Base-by-base conservation (phyloP, 2,888 invertebrate genomes). In the Dynastes hyllus region DNA sequence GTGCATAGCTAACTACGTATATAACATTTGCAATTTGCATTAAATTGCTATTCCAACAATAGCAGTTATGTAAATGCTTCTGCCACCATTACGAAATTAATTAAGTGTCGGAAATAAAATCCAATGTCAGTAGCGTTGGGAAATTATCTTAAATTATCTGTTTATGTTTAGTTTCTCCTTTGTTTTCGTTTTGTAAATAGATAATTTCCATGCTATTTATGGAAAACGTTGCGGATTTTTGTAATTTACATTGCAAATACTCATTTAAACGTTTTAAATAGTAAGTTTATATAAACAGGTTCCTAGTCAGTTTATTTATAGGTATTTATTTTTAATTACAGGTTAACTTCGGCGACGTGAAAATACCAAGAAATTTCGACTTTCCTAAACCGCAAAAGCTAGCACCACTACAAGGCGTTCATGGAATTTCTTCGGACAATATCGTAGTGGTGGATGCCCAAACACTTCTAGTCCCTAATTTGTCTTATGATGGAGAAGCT, bases 401-500 rank as follows among this genome's bases (percentile, higher is more conserved):
- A 83, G 93, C 92, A 6, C 91, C 93, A 2, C 90, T 97, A 81
- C 92, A 92, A 78, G 96, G 96, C 32, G 95, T 96, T 76, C 97
- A 97, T 88, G 94, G 92, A 32, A 95, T 97, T 2, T 91, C 93
- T 53, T 97, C 97, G 0, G 97, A 97, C 86, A 94, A 94, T 82
- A 92, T 98, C 83, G 96, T 97, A 65, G 93, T 97, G 81, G 97
- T 97, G 65, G 97, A 98, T 89, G 96, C 97, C 27, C 97, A 97
- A 91, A 97, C 97, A 22, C 92, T 97, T 83, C 92, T 97, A 83
- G 92, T 98, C 84, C 97, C 97, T 29, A 94, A 95, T 90, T 96
- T 98, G 89, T 95, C 94, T 13, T 97, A 97, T 87, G 97, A 98
- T 86, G 97, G 97, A 80, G 95, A 95, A 89, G 97, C 97, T 67